Evolutionary conservation across 2,888 invertebrate genomes (phyloP), one percentile per base, ranked within the genome.

Genomic region (Philereme transversata): DNA sequence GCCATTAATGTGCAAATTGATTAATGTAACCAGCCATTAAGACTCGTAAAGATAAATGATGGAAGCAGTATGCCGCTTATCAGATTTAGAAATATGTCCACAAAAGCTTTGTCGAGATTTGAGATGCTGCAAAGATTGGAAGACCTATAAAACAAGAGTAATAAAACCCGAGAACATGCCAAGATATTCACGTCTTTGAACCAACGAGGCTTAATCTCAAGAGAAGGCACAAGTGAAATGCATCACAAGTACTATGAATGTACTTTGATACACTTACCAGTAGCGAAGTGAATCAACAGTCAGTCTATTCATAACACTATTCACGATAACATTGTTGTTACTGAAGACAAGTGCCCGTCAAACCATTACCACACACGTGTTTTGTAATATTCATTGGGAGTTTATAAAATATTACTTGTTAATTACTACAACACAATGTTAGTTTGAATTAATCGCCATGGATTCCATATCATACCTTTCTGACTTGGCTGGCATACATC

Each of bases 321-420:
- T 55, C 51, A 62, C 60, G 68, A 68, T 73, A 69, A 60, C 70
- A 65, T 68, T 62, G 66, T 69, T 71, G 69, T 74, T 69, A 70
- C 64, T 71, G 65, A 68, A 78, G 73, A 74, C 78, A 75, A 80
- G 78, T 80, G 73, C 63, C 67, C 65, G 67, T 69, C 71, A 70
- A 64, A 67, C 65, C 62, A 64, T 69, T 71, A 71, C 68, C 61
- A 51, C 66, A 71, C 76, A 71, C 74, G 73, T 75, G 71, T 72
- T 72, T 63, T 48, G 58, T 59, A 57, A 58, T 60, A 57, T 47
- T 77, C 76, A 75, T 78, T 72, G 70, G 73, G 69, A 76, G 77
- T 78, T 82, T 81, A 72, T 76, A 74, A 72, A 79, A 81, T 81
- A 81, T 79, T 79, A 79, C 75, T 76, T 75, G 73, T 72, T 70